Percentiles rank a stretch among this genome's conserved stretches.
Evolutionary conservation across 2,113 vertebrate species (phyloP).

Genomic region (Ptilonorhynchus violaceus): DNA sequence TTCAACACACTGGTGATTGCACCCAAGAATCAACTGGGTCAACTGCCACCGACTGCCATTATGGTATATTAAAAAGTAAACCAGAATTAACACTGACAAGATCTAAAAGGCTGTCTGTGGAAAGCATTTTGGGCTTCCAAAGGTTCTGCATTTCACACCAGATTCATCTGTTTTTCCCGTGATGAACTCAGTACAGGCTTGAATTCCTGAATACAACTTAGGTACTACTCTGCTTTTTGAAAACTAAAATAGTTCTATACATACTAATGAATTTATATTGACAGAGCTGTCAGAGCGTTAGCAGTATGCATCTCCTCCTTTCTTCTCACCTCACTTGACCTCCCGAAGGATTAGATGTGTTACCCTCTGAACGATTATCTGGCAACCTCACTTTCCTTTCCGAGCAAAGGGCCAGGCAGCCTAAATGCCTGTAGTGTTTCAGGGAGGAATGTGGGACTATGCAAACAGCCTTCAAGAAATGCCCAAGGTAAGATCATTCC

Average conservation of each 20-base stretch:
- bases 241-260: not conserved
- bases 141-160: not conserved
- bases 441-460: not conserved
- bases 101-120: not conserved
- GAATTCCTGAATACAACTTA: not conserved
- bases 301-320: not conserved
- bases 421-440: not conserved
- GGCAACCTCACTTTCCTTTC: not conserved
- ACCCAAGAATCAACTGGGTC: not conserved
- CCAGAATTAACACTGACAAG: not conserved
- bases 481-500: not conserved
- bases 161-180: not conserved
- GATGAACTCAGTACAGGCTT: not conserved
- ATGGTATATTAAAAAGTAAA: not conserved
- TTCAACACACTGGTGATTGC: rapidly evolving
- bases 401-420: not conserved
- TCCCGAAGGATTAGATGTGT: not conserved
- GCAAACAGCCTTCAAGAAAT: not conserved
- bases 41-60: not conserved
- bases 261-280: not conserved
- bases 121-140: not conserved
- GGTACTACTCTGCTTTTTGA: not conserved
- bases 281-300: not conserved
- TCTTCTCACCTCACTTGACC: not conserved
- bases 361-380: not conserved